phyloP scores from a whole-genome alignment of 2,113 vertebrate species.

The Parus major region DNA sequence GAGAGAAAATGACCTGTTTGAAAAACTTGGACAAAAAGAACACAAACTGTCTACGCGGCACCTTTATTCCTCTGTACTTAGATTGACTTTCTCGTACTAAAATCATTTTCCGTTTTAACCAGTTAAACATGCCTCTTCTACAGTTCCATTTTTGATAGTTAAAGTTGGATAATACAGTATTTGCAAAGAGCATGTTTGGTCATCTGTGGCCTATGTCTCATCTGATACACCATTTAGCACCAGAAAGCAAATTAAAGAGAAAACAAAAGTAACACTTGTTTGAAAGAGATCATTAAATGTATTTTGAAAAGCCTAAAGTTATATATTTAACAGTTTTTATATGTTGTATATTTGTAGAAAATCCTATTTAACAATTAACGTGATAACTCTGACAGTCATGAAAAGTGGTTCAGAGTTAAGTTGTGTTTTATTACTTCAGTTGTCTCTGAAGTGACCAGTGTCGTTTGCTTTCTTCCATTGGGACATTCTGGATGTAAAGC shows the following conservation, averaged over 20 bases:
- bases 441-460: constrained; percentile 82
- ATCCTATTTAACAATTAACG: constrained; percentile 94
- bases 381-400: constrained; percentile 84
- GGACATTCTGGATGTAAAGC: constrained; percentile 75
- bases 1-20: constrained; percentile 55
- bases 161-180: constrained; percentile 81
- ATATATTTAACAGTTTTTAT: constrained; percentile 99
- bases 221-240: constrained; percentile 79
- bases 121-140: constrained; percentile 86
- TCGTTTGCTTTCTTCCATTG: constrained; percentile 81
- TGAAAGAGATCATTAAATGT: constrained; percentile 97
- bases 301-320: constrained; percentile 99
- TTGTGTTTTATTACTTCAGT: constrained; percentile 87
- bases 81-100: constrained; percentile 85
- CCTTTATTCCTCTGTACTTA: constrained; percentile 82
- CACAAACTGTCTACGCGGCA: constrained; percentile 68
- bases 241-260: constrained; percentile 81
- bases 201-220: constrained; percentile 78
- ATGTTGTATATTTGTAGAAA: constrained; percentile 99
- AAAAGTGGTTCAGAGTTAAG: constrained; percentile 79
- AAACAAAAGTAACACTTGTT: constrained; percentile 82
- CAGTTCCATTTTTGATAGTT: constrained; percentile 83
- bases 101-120: constrained; percentile 89
- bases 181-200: constrained; percentile 86
- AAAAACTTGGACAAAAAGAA: constrained; percentile 57